Evolutionary conservation across 2,888 invertebrate genomes (phyloP).

Genomic region (Empis livida): DNA sequence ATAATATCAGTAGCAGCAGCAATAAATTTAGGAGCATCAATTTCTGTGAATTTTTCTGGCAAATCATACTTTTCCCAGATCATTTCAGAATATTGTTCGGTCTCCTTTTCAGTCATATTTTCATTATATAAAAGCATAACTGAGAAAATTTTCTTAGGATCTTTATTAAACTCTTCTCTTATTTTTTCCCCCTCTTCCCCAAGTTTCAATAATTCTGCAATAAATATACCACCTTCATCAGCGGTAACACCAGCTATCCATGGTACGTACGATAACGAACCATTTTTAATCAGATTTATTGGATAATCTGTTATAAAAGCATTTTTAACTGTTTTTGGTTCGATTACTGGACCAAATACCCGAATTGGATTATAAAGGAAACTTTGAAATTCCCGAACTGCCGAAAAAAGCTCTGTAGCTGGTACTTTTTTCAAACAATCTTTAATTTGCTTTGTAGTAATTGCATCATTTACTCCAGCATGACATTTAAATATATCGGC

Average conservation of each 20-base stretch:
- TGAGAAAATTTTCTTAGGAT: conserved; percentile 45
- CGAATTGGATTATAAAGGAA: conserved; percentile 47
- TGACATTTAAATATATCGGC: too few relatives aligned
- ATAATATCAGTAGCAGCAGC: neutral
- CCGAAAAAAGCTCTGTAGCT: conserved; percentile 43
- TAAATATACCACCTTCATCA: conserved; percentile 59
- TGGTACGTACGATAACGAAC: conserved; percentile 47
- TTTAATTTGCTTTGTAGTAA: conserved; percentile 34
- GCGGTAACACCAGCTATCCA: conserved; percentile 52
- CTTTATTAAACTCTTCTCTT: conserved; percentile 27
- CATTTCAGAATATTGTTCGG: neutral
- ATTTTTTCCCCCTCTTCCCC: neutral
- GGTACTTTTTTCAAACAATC: conserved; percentile 49
- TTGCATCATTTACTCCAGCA: too few relatives aligned
- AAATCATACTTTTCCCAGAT: neutral
- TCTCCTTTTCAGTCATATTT: neutral
- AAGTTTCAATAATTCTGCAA: conserved; percentile 24
- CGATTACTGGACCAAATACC: conserved; percentile 56
- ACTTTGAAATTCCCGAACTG: conserved; percentile 19
- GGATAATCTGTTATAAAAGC: conserved; percentile 54
- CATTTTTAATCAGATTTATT: conserved; percentile 42
- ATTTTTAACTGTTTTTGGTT: conserved; percentile 35
- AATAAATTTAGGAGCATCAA: neutral
- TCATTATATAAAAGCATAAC: conserved; percentile 47
- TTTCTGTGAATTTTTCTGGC: neutral